phyloP scores from a whole-genome alignment of 30 jellyfish, hydroid and myxozoan species.

The Turritopsis rubra region DNA sequence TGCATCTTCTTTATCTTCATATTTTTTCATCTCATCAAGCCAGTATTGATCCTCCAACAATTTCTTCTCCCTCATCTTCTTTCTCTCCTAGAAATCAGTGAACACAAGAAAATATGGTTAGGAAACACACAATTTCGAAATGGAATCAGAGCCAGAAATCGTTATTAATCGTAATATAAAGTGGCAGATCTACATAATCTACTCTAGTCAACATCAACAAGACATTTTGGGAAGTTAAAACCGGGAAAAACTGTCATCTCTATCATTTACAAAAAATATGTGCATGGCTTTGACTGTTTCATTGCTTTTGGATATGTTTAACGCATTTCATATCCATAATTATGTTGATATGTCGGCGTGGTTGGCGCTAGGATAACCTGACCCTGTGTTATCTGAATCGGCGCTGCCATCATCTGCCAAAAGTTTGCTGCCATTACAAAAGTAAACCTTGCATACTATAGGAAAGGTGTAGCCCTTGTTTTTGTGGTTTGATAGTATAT shows the following conservation, averaged over 20 bases:
- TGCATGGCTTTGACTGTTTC: too few relatives aligned
- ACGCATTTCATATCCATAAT: not conserved
- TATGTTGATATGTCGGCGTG: not conserved
- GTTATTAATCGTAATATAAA: too few relatives aligned
- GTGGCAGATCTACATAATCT: too few relatives aligned
- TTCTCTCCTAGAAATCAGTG: conserved; percentile 37
- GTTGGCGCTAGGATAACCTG: not conserved
- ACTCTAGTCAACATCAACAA: too few relatives aligned
- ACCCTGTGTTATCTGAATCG: not conserved
- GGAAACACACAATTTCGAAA: not conserved
- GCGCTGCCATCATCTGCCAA: not conserved
- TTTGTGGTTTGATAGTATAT: too few relatives aligned
- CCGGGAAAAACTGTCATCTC: too few relatives aligned
- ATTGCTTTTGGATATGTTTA: too few relatives aligned
- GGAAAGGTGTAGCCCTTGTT: too few relatives aligned
- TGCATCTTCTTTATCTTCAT: conserved; percentile 41
- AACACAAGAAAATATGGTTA: not conserved
- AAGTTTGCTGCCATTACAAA: too few relatives aligned
- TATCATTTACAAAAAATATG: too few relatives aligned
- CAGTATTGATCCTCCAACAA: conserved; percentile 44
- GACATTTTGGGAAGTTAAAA: too few relatives aligned
- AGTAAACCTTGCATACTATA: too few relatives aligned
- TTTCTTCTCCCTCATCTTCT: conserved; percentile 12
- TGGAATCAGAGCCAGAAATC: not conserved
- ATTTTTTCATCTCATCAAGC: conserved; percentile 28